Evolutionary conservation across 2,113 vertebrate genomes (phyloP).

Genomic region (Rhinolophus sinicus): DNA sequence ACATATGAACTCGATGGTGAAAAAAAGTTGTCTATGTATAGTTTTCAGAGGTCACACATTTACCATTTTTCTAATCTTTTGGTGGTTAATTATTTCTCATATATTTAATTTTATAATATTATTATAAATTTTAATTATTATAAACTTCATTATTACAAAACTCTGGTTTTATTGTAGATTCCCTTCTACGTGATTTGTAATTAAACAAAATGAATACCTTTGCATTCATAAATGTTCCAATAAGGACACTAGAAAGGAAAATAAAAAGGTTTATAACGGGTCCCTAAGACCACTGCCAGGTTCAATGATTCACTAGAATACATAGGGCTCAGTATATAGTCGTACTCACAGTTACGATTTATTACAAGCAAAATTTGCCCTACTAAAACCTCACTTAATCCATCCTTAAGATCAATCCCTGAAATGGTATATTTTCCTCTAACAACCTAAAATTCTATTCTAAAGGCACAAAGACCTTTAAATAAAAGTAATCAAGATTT

Average conservation of each 20-base stretch:
- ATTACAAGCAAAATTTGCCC: neutral
- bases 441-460: neutral
- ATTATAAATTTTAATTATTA: slow-evolving; percentile 7
- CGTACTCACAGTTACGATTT: neutral
- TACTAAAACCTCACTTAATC: neutral
- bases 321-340: neutral
- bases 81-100: neutral
- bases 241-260: neutral
- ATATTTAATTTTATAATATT: neutral
- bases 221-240: neutral
- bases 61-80: neutral
- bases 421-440: neutral
- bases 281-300: neutral
- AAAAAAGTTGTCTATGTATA: neutral
- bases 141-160: neutral
- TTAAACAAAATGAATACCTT: neutral
- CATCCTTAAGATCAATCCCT: neutral
- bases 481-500: neutral
- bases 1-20: neutral
- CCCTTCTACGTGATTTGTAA: neutral
- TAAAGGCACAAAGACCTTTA: neutral
- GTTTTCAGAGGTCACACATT: neutral
- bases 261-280: neutral
- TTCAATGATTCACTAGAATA: neutral
- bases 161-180: slow-evolving; percentile 1